Base-by-base conservation (phyloP, 2,888 invertebrate genomes). In the Eupelmus urozonus region DNA sequence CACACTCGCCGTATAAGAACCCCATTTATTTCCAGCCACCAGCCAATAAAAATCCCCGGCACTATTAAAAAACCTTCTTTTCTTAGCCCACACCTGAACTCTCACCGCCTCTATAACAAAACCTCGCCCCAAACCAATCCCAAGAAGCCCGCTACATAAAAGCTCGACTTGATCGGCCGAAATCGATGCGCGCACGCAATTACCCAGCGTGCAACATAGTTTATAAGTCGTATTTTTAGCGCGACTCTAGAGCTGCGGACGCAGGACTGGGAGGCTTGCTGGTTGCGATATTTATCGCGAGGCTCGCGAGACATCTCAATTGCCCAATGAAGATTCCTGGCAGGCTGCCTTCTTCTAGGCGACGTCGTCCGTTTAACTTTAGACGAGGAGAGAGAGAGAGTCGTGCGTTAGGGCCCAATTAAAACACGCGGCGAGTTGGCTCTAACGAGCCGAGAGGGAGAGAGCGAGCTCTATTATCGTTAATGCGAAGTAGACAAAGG, bases 281-380 rank as follows among this genome's bases (percentile, higher is more conserved):
- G 16, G 45, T 13, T 7, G 23, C 40, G 49, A 71, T 79, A 75
- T 79, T 75, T 75, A 71, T 79, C 74, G 55, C 45, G 42, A 57
- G 49, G 53, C 62, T 75, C 73, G 79, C 63, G 23, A 59, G 78
- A 82, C 79, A 76, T 80, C 71, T 79, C 78, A 80, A 79, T 77
- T 80, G 80, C 76, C 80, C 80, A 79, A 80, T 81, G 80, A 80
- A 82, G 76, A 82, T 82, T 81, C 71, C 80, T 82, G 81, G 82
- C 81, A 67, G 34, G 27, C 25, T 79, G 82, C 79, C 80, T 29
- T 2, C 20, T 34, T 34, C 3, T 34, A 34, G 3, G 53, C 11
- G 25, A 20, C n/a, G 71, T 34, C 45, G 70, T 76, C 65, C 70
- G 78, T 79, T 81, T 82, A 81, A 78, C 76, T 81, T 80, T 82